A percentile compares a stretch with the other conserved stretches of the same genome.
Conservation (phyloP, 64 coral and sea anemone species). For the Stichodactyla mertensii region DNA sequence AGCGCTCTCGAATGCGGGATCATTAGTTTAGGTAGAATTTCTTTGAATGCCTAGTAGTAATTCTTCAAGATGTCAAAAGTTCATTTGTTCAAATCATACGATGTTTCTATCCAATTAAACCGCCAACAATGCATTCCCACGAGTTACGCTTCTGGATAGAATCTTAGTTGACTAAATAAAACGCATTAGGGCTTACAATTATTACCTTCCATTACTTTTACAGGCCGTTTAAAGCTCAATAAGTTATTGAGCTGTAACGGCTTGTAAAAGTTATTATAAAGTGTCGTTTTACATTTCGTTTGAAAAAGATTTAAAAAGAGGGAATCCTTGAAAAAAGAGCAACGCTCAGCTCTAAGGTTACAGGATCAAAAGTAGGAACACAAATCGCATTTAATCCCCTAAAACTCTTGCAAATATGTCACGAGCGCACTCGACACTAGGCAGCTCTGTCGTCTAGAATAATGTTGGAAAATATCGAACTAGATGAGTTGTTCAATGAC, state of each 20-base stretch:
- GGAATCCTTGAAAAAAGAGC: neutral
- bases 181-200: neutral
- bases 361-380: constrained; percentile 3
- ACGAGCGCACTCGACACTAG: neutral
- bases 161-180: neutral
- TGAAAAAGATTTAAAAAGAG: neutral
- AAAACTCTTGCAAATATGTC: neutral
- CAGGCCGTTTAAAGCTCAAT: too few species aligned
- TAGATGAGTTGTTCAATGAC: too few species aligned
- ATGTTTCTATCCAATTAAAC: neutral
- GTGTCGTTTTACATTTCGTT: neutral
- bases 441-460: neutral
- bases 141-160: neutral
- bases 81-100: constrained; percentile 6
- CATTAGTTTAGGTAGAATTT: neutral
- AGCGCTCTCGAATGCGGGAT: too few species aligned
- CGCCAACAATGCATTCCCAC: neutral
- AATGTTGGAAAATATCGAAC: too few species aligned
- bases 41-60: neutral
- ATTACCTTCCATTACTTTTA: neutral
- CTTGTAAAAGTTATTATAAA: neutral
- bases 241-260: neutral
- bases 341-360: neutral
- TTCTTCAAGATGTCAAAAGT: neutral
- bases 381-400: constrained; percentile 3